Evolutionary conservation across 1,140 invertebrate genomes (phyloP), one percentile per base, ranked within the genome.

Genomic region (Oscheius sp.): DNA sequence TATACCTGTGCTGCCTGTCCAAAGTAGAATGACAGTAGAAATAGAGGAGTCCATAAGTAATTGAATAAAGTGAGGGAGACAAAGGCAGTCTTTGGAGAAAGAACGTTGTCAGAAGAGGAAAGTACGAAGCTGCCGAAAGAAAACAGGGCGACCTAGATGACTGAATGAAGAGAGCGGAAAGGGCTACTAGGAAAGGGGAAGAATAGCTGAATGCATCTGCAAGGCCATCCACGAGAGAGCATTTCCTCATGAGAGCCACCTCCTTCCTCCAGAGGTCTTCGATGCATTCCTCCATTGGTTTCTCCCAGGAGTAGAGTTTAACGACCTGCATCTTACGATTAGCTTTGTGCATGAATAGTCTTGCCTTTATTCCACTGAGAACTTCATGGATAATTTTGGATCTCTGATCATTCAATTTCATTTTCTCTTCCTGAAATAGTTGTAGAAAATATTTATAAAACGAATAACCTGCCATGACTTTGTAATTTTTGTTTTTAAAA

Each of bases 21-120:
- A 23, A 63, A 31, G 13, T 31, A 32, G n/a, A 34, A 20, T 7
- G 61, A 26, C 13, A 63, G n/a, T 31, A 34, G 20, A 13, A 32
- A 26, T 32, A 63, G 28, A 7, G 61, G 61, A 29, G 61, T 26
- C 13, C 61, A 32, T 26, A 63, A 32, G 28, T 63, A 32, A 63
- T 63, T 63, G 61, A 63, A 63, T n/a, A 63, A 31, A 29, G 61
- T 63, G 29, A 63, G 35, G 23, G 61, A 63, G 31, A 63, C 61
- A 32, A 63, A 63, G 15, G 61, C 61, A 20, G 35, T 29, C 35
- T 63, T 13, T 20, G 28, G 28, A 38, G 28, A 13, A 38, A 63
- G 28, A 18, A 63, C 31, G 35, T 63, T 63, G 23, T 63, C 35
- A 38, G 20, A n/a, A 63, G n/a, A 15, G 35, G 35, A 10, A 10